Base-by-base conservation (phyloP, 2,888 invertebrate genomes). In the Achlya flavicornis region DNA sequence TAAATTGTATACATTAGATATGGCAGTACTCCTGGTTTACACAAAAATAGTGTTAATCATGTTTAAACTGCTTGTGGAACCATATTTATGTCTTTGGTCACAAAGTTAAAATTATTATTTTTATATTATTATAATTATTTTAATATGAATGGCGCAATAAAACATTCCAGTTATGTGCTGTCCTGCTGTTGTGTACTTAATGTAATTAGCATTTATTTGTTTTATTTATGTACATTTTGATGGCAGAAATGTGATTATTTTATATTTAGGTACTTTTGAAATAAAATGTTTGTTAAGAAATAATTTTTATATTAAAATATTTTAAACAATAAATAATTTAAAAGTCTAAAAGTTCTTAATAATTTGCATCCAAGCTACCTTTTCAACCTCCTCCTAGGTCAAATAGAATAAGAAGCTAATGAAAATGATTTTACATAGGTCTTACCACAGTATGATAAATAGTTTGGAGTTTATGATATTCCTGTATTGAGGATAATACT, bases 141-240 rank as follows among this genome's bases (percentile, higher is more conserved):
- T 72, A 74, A 69, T 72, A 73, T 69, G 66, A 73, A 69, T 77
- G 77, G 73, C 76, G 76, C 74, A 80, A 82, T 79, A 74, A 78
- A 85, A 91, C 92, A 92, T 92, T 93, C 92, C 92, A 90, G 89
- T 83, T 78, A 78, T 84, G 89, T 92, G 91, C 92, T 92, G 92
- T 91, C 89, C 76, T 87, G 86, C 76, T 87, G 86, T 86, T 89
- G 83, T 88, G 88, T 92, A 92, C 93, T 92, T 93, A 92, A 91
- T 81, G 62, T 85, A 82, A 75, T 68, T 74, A 72, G 67, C 63
- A 67, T 63, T 77, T 82, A 77, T 71, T 78, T 81, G 80, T 83
- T 85, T 83, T 38, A 80, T 83, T 81, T 91, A 87, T 93, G 92
- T 93, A 93, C 81, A 93, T 93, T 91, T 91, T 92, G 93, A 87